phyloP scores from a whole-genome alignment of 64 coral and sea anemone genomes.

The Cladopsammia gracilis region DNA sequence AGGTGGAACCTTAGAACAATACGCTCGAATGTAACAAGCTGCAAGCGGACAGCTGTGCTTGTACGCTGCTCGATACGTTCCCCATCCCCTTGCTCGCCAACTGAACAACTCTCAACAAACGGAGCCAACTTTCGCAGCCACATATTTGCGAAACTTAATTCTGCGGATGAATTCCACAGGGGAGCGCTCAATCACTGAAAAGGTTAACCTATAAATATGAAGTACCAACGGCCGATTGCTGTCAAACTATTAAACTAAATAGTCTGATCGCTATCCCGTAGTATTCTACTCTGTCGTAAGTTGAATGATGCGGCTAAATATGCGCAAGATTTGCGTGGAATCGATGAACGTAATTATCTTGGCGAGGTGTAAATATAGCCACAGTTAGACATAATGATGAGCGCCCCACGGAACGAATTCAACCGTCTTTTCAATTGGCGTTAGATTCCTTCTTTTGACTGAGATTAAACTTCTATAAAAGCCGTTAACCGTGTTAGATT shows the following conservation, averaged over 20 bases:
- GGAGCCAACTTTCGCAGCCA: background rate
- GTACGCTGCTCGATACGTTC: background rate
- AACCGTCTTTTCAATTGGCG: slow-evolving; percentile 38
- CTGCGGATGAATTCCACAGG: slow-evolving; percentile 33
- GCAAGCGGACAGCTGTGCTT: slow-evolving; percentile 41
- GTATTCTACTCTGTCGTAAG: background rate
- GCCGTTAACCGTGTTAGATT: background rate
- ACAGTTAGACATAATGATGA: slow-evolving; percentile 26
- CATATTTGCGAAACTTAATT: slow-evolving; percentile 56
- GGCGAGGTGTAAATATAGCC: slow-evolving; percentile 35
- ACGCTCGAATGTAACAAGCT: slow-evolving; percentile 45
- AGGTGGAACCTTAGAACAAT: slow-evolving; percentile 64
- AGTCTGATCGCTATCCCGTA: background rate
- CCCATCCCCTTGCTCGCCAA: background rate
- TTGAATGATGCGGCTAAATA: background rate
- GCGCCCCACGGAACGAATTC: slow-evolving; percentile 17
- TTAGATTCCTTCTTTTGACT: background rate
- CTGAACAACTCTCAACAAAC: background rate
- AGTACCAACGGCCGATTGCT: slow-evolving; percentile 13
- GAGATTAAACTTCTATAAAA: background rate
- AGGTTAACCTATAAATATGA: background rate
- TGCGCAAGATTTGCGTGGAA: background rate
- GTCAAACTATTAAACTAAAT: slow-evolving; percentile 15
- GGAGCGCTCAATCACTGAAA: background rate
- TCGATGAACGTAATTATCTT: slow-evolving; percentile 23